Base-by-base conservation (phyloP, 2,797 vertebrate species). In the Chelidonichthys spinosus region DNA sequence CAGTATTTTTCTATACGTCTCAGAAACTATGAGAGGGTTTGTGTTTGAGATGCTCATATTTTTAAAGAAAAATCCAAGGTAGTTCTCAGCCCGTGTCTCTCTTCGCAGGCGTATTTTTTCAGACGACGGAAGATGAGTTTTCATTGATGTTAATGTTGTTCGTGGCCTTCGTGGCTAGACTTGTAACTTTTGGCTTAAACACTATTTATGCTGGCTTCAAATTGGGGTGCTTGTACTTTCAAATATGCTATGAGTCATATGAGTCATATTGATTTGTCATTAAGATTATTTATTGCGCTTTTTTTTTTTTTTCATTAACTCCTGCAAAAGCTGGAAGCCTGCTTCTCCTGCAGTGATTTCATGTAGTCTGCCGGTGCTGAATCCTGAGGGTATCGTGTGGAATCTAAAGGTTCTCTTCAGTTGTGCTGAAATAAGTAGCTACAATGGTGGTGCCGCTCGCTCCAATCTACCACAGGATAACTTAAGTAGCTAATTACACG, bases 401-500 rank as follows among this genome's bases (percentile, higher is more conserved):
- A 85, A 79, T 58, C 46, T 47, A 52, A 81, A 77, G 79, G 76
- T 77, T 25, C 53, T 75, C 72, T 78, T 76, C 87, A 76, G 70
- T 78, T 76, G 63, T 71, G 76, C 76, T 71, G 69, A 80, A 82
- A 84, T 59, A 84, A 68, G 66, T 39, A 53, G 72, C 71, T 60
- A 35, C 60, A 17, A 44, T 73, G 67, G 76, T 44, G 46, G 61
- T 44, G 59, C 64, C 76, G 63, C 78, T 86, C 70, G 25, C 72
- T 80, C 43, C 25, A 73, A 33, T 72, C 84, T 85, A 87, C 71
- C 81, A 70, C 77, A 80, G 78, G 83, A 91, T 87, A 91, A 86
- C 89, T 89, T 92, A 93, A 92, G 92, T 85, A 82, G 89, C 89
- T 92, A 94, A 94, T 95, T 94, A 93, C 92, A 87, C 90, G 90